Conservation (phyloP, 2,888 invertebrate genomes). For the Hydraecia micacea region DNA sequence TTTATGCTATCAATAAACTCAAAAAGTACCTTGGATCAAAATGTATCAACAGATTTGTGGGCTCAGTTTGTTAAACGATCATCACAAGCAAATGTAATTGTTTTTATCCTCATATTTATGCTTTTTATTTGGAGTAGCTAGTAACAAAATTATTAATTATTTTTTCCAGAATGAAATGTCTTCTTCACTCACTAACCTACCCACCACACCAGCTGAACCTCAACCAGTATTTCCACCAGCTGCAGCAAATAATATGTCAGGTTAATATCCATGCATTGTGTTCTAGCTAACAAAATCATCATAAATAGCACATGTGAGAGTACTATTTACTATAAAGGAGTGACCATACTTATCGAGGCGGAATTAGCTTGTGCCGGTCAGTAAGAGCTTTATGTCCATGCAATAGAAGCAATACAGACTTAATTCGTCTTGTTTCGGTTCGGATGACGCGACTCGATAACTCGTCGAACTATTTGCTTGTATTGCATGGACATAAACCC, state of each 20-base stretch:
- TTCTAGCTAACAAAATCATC: neutral
- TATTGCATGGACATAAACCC: neutral
- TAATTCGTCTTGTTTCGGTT: neutral
- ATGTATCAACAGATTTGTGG: conserved; percentile 95
- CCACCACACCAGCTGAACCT: conserved; percentile 78
- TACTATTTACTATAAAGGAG: neutral
- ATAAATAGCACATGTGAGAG: neutral
- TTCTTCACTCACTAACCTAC: conserved; percentile 72
- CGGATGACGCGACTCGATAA: neutral
- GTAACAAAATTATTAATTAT: neutral
- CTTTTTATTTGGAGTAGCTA: neutral
- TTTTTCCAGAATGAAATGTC: conserved; percentile 79
- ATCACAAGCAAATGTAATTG: conserved; percentile 86
- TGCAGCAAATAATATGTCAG: conserved; percentile 67
- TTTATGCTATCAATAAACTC: conserved; percentile 98
- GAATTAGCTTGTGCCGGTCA: neutral
- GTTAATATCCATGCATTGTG: conserved; percentile 47
- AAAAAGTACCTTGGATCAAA: conserved; percentile 90
- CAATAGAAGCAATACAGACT: neutral
- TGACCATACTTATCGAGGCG: neutral
- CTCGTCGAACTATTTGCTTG: neutral
- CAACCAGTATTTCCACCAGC: conserved; percentile 70
- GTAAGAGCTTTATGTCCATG: neutral
- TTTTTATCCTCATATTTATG: conserved; percentile 70
- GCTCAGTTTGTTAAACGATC: conserved; percentile 93